Evolutionary conservation across 2,113 vertebrate species (phyloP), one percentile per base, ranked within the genome.

Genomic region (Ceratotherium simum): DNA sequence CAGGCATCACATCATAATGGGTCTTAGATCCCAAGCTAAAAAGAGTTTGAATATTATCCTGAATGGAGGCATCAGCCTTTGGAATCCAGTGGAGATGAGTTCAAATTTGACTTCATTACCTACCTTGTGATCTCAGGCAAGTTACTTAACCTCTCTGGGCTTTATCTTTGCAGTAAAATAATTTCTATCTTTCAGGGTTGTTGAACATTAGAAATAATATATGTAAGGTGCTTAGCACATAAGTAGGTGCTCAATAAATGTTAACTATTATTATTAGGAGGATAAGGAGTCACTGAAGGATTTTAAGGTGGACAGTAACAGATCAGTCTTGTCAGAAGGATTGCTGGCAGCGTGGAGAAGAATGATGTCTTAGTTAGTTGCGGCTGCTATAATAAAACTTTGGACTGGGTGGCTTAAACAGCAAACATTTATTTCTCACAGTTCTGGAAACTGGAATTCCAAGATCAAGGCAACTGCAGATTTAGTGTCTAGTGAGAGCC

Each of bases 161-260:
- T 94, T 88, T 87, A 58, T 94, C 42, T 93, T 91, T 94, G 69
- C n/a, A 33, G 58, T 94, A 87, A 87, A 95, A 62, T 86, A 69
- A 78, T 72, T 33, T 9, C 36, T 87, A 87, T 31, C 9, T 81
- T 51, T 70, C 70, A 91, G 46, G 8, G 46, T 62, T 90, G 36
- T 65, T 97, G 75, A 97, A 9, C 46, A 72, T 82, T 83, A 48
- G 60, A 56, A 95, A 84, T 20, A 70, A 72, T 39, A 56, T 72
- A 39, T 72, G 18, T 72, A 72, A 76, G 42, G 31, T 90, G 20
- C 60, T 67, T 88, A 42, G 42, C 69, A 69, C 42, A 5, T 36
- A 62, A 88, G 39, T 87, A 82, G 54, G 29, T 87, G 2, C 42
- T 75, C 1, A 5, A 5, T 69, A 81, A 36, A 25, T 60, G 27